Evolutionary conservation across 2,888 invertebrate genomes (phyloP).

Genomic region (Osmoderma eremita): DNA sequence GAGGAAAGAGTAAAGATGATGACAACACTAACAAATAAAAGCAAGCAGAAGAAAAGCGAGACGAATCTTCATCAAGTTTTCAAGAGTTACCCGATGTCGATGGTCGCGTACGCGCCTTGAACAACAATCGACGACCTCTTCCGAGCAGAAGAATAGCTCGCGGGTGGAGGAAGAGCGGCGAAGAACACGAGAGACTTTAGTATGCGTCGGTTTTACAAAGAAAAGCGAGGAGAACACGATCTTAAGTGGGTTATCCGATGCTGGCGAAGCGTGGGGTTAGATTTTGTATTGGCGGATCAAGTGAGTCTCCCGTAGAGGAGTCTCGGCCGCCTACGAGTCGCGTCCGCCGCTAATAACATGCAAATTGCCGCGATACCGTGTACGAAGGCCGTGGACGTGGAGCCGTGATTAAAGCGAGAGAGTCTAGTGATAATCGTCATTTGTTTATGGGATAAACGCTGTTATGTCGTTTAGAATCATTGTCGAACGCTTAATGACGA

Average conservation of each 20-base stretch:
- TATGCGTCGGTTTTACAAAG: slow-evolving; percentile 13
- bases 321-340: slow-evolving; percentile 28
- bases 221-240: slow-evolving; percentile 18
- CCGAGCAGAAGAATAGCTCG: slow-evolving; percentile 4
- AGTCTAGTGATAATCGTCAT: slow-evolving; percentile 17
- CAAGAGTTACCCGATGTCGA: slow-evolving; percentile 32
- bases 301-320: slow-evolving; percentile 35
- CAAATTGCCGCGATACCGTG: slow-evolving; percentile 32
- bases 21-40: slow-evolving; percentile 27
- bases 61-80: slow-evolving; percentile 34
- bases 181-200: slow-evolving; percentile 3
- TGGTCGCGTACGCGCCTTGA: slow-evolving; percentile 28
- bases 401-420: slow-evolving; percentile 19
- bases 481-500: slow-evolving; percentile 8
- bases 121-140: slow-evolving; percentile 36
- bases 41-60: slow-evolving; percentile 14
- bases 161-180: slow-evolving; percentile 6
- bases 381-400: slow-evolving; percentile 24
- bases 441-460: slow-evolving; percentile 27
- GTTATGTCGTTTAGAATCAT: slow-evolving; percentile 12
- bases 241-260: slow-evolving; percentile 40
- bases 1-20: not conserved
- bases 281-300: slow-evolving; percentile 40
- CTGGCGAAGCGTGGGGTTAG: slow-evolving; percentile 37
- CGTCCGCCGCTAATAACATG: slow-evolving; percentile 40